Evolutionary conservation across 1,140 invertebrate species (phyloP).

Genomic region (Lerema accius): DNA sequence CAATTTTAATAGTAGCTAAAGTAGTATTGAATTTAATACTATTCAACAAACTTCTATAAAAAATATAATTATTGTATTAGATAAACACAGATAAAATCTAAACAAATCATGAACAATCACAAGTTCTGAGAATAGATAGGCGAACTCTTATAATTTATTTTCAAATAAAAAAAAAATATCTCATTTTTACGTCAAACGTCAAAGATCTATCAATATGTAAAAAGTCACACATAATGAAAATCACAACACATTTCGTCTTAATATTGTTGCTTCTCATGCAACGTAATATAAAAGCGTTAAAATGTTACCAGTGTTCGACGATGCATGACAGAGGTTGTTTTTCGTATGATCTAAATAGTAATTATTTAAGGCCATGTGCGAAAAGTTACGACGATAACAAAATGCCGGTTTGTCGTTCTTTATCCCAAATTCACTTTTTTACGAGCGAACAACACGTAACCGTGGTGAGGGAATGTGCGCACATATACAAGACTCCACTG

Average conservation of each 20-base stretch:
- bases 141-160: too few relatives aligned
- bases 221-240: background rate
- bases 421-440: slow-evolving; percentile 65
- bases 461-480: slow-evolving; percentile 64
- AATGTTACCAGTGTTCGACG: slow-evolving; percentile 69
- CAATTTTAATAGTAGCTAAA: too few relatives aligned
- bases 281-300: slow-evolving; percentile 39
- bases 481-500: slow-evolving; percentile 48
- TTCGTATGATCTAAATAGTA: slow-evolving; percentile 49
- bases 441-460: slow-evolving; percentile 48
- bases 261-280: slow-evolving; percentile 12
- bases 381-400: slow-evolving; percentile 17
- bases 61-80: too few relatives aligned
- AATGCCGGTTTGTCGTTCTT: slow-evolving; percentile 46
- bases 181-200: slow-evolving; percentile 8
- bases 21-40: too few relatives aligned
- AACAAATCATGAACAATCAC: too few relatives aligned
- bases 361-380: slow-evolving; percentile 54
- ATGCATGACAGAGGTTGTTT: slow-evolving; percentile 50
- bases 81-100: too few relatives aligned
- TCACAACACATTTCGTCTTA: too few relatives aligned
- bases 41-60: too few relatives aligned
- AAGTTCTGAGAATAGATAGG: too few relatives aligned
- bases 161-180: too few relatives aligned
- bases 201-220: background rate